Evolutionary conservation across 2,797 vertebrate genomes (phyloP).

Genomic region (Tamandua tetradactyla): DNA sequence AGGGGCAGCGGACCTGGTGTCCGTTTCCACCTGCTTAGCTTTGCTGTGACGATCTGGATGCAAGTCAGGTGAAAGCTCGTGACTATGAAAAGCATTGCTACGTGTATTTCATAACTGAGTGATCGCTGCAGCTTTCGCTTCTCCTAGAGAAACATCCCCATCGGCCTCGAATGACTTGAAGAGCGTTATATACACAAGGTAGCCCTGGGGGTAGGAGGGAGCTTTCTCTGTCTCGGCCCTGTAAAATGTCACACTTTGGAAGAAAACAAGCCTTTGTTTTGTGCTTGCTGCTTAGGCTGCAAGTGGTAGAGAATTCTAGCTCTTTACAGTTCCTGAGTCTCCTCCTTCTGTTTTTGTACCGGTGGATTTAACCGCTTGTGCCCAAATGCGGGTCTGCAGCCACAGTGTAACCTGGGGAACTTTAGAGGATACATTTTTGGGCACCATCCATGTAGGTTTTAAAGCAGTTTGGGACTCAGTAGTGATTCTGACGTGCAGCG

Average conservation of each 20-base stretch:
- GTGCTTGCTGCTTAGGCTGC: background rate
- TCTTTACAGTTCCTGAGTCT: background rate
- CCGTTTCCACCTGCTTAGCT: background rate
- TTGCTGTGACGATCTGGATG: background rate
- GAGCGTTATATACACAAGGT: background rate
- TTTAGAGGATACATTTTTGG: background rate
- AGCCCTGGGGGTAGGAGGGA: accelerated
- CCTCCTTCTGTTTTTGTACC: background rate
- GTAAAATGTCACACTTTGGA: background rate
- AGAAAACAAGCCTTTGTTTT: background rate
- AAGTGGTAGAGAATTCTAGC: background rate
- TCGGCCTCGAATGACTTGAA: background rate
- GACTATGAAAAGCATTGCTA: background rate
- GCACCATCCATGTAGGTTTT: background rate
- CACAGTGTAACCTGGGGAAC: background rate
- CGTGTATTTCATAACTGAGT: background rate
- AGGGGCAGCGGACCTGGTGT: background rate
- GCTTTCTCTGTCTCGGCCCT: background rate
- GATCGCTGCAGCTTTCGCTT: background rate
- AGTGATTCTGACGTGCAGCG: background rate
- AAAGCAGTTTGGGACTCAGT: background rate
- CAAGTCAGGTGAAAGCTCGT: background rate
- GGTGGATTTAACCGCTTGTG: background rate
- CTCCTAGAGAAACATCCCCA: background rate
- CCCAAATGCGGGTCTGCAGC: background rate